A percentile compares a stretch with the other conserved stretches of the same genome.
phyloP scores from a whole-genome alignment of 2,797 vertebrate genomes.

The Nannoperca australis region DNA sequence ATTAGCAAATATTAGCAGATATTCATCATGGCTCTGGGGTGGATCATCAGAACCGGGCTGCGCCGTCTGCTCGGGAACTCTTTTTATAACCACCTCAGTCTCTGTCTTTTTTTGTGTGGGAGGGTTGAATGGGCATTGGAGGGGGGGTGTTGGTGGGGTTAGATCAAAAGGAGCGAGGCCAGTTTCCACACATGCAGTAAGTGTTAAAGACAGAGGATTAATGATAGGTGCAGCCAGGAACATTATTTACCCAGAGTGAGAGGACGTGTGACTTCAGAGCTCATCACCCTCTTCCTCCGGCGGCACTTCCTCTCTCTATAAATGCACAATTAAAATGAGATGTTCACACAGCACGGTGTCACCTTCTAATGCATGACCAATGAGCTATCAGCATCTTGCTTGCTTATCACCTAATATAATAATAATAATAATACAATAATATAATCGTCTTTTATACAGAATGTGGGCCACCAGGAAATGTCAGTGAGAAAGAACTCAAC shows the following conservation, averaged over 20 bases:
- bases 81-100: conserved; percentile 37
- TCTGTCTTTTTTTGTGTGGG: conserved; percentile 13
- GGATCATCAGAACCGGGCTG: conserved; percentile 40
- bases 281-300: conserved; percentile 71
- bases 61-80: conserved; percentile 44
- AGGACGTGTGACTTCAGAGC: conserved; percentile 77
- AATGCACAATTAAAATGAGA: conserved; percentile 85
- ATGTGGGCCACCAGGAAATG: neutral
- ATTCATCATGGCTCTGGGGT: conserved; percentile 53
- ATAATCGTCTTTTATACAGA: neutral
- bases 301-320: conserved; percentile 78
- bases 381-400: conserved; percentile 29
- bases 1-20: conserved; percentile 76
- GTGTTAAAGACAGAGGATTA: conserved; percentile 79
- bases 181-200: conserved; percentile 78
- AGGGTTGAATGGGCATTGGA: conserved; percentile 37
- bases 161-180: conserved; percentile 75
- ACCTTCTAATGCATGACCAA: conserved; percentile 50
- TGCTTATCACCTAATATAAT: neutral
- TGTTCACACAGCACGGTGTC: conserved; percentile 68
- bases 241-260: conserved; percentile 79
- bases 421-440: neutral
- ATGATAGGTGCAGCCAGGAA: conserved; percentile 74
- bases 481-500: neutral
- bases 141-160: conserved; percentile 7